Base-by-base conservation (phyloP, 2,888 invertebrate species). In the Temnothorax rugatulus region DNA sequence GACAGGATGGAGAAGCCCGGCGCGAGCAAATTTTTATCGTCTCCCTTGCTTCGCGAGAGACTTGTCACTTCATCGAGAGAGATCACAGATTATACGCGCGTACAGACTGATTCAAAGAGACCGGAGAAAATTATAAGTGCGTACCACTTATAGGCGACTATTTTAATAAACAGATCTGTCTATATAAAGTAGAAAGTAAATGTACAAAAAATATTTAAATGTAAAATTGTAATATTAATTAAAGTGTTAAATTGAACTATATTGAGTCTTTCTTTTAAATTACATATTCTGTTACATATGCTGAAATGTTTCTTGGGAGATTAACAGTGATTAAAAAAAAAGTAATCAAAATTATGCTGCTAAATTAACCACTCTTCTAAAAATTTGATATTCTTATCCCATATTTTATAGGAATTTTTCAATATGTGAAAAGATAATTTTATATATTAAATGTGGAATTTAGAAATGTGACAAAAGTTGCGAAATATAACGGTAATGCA, bases 21-120 rank as follows among this genome's bases (percentile, higher is more conserved):
- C 41, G 21, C 25, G 29, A n/a, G 13, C 9, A 18, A 54, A 68
- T 44, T 68, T 79, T 79, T 79, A 79, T 57, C 59, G 29, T 61
- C 57, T 34, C n/a, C 7, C 63, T 44, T 29, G 44, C 44, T 11
- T 21, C 11, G n/a, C 13, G 52, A 54, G 52, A 54, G 44, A 68
- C 77, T 68, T 68, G 77, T 68, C 77, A 34, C 21, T 68, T 68
- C 44, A 79, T 79, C 21, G 15, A 41, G n/a, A 57, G 0, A n/a
- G 41, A 66, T 68, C 29, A n/a, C 15, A 57, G 38, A 68, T 79
- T 50, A 9, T 9, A 13, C 25, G 54, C n/a, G 11, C n/a, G 41
- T n/a, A 64, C 3, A 2, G n/a, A 34, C n/a, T 25, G 74, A 75
- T 50, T 15, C 21, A 50, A 64, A 41, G 11, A 41, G 29, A 52